Conservation (phyloP, 2,113 vertebrate species). For the Cephalopterus ornatus region DNA sequence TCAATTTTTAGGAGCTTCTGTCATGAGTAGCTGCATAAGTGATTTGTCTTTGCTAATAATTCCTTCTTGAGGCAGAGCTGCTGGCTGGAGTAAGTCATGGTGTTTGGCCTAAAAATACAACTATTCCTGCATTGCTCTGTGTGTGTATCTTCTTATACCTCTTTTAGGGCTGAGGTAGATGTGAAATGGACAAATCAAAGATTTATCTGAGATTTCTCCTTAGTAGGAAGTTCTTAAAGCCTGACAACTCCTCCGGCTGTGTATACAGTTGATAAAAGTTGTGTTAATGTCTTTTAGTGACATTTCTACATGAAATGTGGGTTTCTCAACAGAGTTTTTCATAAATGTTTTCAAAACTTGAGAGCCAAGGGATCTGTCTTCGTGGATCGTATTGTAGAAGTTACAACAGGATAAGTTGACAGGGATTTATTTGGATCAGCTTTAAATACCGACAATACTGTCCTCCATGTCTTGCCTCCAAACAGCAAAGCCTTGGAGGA, state of each 20-base stretch:
- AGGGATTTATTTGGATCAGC: neutral
- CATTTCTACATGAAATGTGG: neutral
- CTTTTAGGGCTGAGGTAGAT: neutral
- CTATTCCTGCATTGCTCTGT: neutral
- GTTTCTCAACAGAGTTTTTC: neutral
- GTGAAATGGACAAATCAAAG: neutral
- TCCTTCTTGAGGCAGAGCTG: neutral
- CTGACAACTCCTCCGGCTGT: neutral
- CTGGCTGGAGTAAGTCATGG: neutral
- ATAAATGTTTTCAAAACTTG: neutral
- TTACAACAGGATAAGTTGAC: neutral
- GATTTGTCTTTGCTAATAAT: neutral
- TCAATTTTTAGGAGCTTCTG: neutral
- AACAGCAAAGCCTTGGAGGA: neutral
- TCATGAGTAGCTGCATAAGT: neutral
- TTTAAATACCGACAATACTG: neutral
- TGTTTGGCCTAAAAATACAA: neutral
- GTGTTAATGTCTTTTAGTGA: neutral
- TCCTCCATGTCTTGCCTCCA: neutral
- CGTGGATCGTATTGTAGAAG: neutral
- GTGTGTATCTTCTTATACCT: rapidly evolving
- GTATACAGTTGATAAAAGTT: neutral
- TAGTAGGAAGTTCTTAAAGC: neutral
- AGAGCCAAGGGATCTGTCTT: neutral
- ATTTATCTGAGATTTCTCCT: neutral